Evolutionary conservation across 1,140 invertebrate species (phyloP), one percentile per base, ranked within the genome.

Genomic region (Rhopalosiphum maidis): DNA sequence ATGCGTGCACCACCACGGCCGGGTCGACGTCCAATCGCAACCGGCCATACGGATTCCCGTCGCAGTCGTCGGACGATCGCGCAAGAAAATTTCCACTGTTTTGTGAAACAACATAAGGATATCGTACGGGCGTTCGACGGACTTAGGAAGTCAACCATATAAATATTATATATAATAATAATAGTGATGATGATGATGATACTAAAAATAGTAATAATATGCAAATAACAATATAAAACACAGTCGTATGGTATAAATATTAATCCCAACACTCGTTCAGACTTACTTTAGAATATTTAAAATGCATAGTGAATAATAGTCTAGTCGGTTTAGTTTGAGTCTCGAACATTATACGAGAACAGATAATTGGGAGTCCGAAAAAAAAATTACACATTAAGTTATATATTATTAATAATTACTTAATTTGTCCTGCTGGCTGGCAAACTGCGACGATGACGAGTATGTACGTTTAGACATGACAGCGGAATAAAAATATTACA

Each of bases 401-500:
- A 15, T 68, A 30, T 30, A 60, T 11, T 60, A 77, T 77, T 35
- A 77, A 77, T 77, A 77, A 77, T 77, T 77, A 77, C 60, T 77
- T n/a, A 68, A 77, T 77, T n/a, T 77, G n/a, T n/a, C 60, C 30
- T 6, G 6, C 30, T n/a, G 1, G 15, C 30, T 77, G 60, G 60
- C 30, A 25, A 0, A 1, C 85, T 30, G 30, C 30, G 2, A 48
- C 86, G 46, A 43, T 46, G 35, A 30, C 48, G n/a, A 89, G 35
- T 11, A 11, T 22, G 48, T 37, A 35, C 35, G 89, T 68, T 60
- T 60, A 15, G 41, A 90, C 89, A 90, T 90, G 89, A 90, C 89
- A 68, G 55, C 41, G 11, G 89, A 90, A 90, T 90, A 60, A 90
- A 90, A 90, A 60, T 90, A 90, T 60, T 90, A 90, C 21, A 23